Base-by-base conservation (phyloP, 2,797 vertebrate genomes). In the Epinephelus coioides region DNA sequence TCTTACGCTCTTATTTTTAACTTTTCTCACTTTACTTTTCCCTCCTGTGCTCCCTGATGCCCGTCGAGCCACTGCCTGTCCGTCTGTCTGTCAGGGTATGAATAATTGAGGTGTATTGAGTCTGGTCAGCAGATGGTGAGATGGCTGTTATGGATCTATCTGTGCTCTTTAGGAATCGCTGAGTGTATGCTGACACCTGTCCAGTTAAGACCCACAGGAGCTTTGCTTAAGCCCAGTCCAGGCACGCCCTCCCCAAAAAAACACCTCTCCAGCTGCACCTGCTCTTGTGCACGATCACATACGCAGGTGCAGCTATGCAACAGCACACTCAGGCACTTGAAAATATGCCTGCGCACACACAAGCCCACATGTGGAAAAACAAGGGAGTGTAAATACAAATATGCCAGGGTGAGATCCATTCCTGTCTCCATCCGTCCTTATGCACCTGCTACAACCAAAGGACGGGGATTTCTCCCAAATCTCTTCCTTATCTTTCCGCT, bases 101-200 rank as follows among this genome's bases (percentile, higher is more conserved):
- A 94, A 95, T 94, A 94, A 94, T 95, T 92, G 86, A 95, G 83
- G 80, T 77, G 87, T 88, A 90, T 87, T 87, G 91, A 92, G 86
- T 88, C 81, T 88, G 90, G 86, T 89, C 91, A 91, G 89, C 94
- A 94, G 93, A 93, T 94, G 94, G 91, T 69, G 73, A 87, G 91
- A 89, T 88, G 86, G 89, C 86, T 49, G 61, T 78, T 87, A 81
- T 87, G 84, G 87, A 85, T 92, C 84, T 79, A 78, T 85, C 81
- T 60, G 57, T 54, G 87, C 87, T 87, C 87, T 88, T 89, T 81
- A 83, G 72, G 80, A 91, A 78, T 66, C 53, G 40, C 88, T 81
- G 83, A 82, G 83, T 84, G 73, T 81, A 75, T 73, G 66, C 81
- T 68, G 87, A 93, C 90, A 91, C 89, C 91, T 93, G 87, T 88